Base-by-base conservation (phyloP, 2,888 invertebrate species). In the Lepidocyrtoides sp. region DNA sequence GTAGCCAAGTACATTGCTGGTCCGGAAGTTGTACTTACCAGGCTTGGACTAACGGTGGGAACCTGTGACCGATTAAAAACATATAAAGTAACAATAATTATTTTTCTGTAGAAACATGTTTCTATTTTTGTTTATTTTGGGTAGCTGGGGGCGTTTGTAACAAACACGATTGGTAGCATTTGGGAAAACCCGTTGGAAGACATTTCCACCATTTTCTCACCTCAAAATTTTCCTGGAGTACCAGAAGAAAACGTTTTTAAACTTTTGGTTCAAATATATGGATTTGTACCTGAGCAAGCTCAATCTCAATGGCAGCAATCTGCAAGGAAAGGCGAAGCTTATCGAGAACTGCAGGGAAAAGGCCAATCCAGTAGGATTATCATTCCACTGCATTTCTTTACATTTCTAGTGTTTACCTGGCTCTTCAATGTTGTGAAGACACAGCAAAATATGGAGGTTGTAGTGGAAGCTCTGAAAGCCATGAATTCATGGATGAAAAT, bases 401-500 rank as follows among this genome's bases (percentile, higher is more conserved):
- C 44, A 32, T 23, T 81, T 93, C 17, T 69, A 94, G 94, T 94
- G 93, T 94, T 93, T 75, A 86, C 89, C 0, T 94, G 94, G 94
- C 81, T 94, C 2, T 93, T 93, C 66, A 92, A 93, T 57, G 91
- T 94, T 12, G 91, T 93, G 1, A 82, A 91, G 36, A 90, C 92
- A 0, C 92, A 94, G 75, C 92, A 91, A 51, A 86, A 91, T 36
- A 57, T 91, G 66, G 93, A 93, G 17, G 89, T 94, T 10, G 83
- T 93, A 4, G 84, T 92, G 29, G 93, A 94, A 84, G 82, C 91
- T 44, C 44, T 93, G 23, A 93, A 92, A 82, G 93, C 94, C 0
- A 91, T 94, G 90, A 93, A 92, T 57, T 92, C 93, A 0, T 94
- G 94, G 94, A 93, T 93, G 93, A 93, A 93, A 54, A 89, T 94